Evolutionary conservation across 2,797 vertebrate genomes (phyloP), one percentile per base, ranked within the genome.

Genomic region (Trachops cirrhosus): DNA sequence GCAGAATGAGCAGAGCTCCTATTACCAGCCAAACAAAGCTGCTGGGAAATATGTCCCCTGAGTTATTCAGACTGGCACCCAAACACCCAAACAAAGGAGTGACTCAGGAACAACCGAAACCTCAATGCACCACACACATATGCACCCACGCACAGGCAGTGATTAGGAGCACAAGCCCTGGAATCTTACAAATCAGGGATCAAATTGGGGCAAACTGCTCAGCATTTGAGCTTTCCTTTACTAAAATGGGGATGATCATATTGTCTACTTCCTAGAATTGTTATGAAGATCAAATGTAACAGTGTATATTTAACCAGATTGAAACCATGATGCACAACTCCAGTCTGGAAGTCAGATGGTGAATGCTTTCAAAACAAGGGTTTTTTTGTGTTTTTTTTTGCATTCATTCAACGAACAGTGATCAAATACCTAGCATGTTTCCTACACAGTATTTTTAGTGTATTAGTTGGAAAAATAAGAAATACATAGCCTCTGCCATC

Each of bases 21-120:
- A 29, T 26, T 86, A 84, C 22, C 64, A 94, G 86, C 84, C 54
- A 89, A 80, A 73, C 74, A 59, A 95, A 95, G 50, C 50, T 62
- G 22, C 74, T 4, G 2, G 19, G 41, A 85, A 82, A 39, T 22
- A 3, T 21, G 12, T 44, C 84, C 62, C 67, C 14, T 29, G 83
- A 87, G 44, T 80, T 93, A 77, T 62, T 91, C 77, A 79, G 26
- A 84, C 50, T 70, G 59, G 41, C 74, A 88, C 41, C 39, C 37
- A 84, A 73, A 62, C 19, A 75, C 39, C 62, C 80, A 94, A 80
- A 87, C 34, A 57, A 85, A 59, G 67, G 29, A 89, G 21, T 44
- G 74, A 75, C 73, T 68, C 39, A 70, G 34, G 19, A 70, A 18
- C 22, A 18, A 46, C 22, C 0, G 9, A 37, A 94, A 24, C 37